Conservation (phyloP, 2,113 vertebrate genomes). For the Bagarius yarrelli region DNA sequence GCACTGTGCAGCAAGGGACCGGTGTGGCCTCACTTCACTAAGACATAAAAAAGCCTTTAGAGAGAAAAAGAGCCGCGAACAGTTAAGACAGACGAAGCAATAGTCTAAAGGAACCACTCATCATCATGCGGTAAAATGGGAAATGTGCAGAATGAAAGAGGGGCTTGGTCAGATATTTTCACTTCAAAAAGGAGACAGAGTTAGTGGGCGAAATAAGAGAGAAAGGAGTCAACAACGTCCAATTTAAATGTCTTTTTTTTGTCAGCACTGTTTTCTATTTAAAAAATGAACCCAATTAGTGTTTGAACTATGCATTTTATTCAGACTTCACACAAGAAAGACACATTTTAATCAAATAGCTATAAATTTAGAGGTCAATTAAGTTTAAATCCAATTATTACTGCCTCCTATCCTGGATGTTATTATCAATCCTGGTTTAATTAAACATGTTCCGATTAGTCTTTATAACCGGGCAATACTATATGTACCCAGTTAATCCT, state of each 20-base stretch:
- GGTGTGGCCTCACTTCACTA: constrained; percentile 26
- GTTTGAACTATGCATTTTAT: constrained; percentile 64
- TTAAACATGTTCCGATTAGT: constrained; percentile 63
- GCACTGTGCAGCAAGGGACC: constrained; percentile 30
- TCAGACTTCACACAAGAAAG: constrained; percentile 57
- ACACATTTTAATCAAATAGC: constrained; percentile 67
- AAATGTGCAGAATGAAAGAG: constrained; percentile 14
- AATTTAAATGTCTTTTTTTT: constrained; percentile 51
- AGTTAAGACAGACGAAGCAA: constrained; percentile 26
- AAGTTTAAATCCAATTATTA: constrained; percentile 56
- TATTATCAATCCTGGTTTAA: constrained; percentile 65
- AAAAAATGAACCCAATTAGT: constrained; percentile 65
- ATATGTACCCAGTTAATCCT: constrained; percentile 37
- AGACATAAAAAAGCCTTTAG: neutral
- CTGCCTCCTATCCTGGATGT: constrained; percentile 45
- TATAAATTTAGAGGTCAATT: constrained; percentile 66
- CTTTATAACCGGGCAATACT: constrained; percentile 3
- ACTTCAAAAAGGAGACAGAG: constrained; percentile 25
- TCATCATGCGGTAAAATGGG: constrained; percentile 31
- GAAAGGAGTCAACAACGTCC: constrained; percentile 14
- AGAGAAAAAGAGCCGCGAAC: constrained; percentile 13
- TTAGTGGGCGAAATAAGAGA: constrained; percentile 10
- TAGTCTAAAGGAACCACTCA: constrained; percentile 34
- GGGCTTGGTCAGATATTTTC: constrained; percentile 27
- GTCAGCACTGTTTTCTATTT: constrained; percentile 14